Evolutionary conservation across 2,888 invertebrate species (phyloP), one percentile per base, ranked within the genome.

Genomic region (Tolmerus cingulatus): DNA sequence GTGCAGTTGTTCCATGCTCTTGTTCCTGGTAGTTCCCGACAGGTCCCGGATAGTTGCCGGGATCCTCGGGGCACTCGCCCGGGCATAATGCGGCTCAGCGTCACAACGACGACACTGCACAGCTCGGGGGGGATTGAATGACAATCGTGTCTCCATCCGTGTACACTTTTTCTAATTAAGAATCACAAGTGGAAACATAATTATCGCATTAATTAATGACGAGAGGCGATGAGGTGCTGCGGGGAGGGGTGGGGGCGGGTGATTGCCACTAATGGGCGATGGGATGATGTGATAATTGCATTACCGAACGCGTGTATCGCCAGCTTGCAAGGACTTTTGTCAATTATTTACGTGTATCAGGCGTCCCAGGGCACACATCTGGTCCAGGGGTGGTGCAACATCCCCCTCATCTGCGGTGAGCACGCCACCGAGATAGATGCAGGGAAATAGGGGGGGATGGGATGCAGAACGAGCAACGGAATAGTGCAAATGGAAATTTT

Each of bases 161-260:
- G 34, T 82, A 19, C 34, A 40, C 57, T 82, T 82, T 82, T 82
- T 82, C 82, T 82, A 82, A 82, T 82, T 82, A 82, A 82, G 82
- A 82, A 82, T 82, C 82, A 57, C 57, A 82, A 66, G 57, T 34
- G 82, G 82, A 82, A 82, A 82, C 82, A 82, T 82, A 82, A 82
- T 82, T 82, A 82, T 82, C 82, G 66, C 66, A 82, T 82, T 82
- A 82, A 82, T 82, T 82, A 82, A 82, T 51, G 82, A 57, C 46
- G n/a, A 78, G 40, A 19, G 51, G n/a, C 51, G 19, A 51, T 19
- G n/a, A 9, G 66, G 14, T 23, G 8, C 66, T 9, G 57, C 0
- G 1, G 23, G n/a, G 37, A 1, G 16, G 43, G 14, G 14, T 16
- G 37, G 37, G 30, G 37, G n/a, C 82, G 57, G 57, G 57, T 82